These are phyloP conservation scores for Cyclopterus lumpus DNA, from an alignment of 2,797 vertebrate genomes.

Conservation along the genomic window DNA sequence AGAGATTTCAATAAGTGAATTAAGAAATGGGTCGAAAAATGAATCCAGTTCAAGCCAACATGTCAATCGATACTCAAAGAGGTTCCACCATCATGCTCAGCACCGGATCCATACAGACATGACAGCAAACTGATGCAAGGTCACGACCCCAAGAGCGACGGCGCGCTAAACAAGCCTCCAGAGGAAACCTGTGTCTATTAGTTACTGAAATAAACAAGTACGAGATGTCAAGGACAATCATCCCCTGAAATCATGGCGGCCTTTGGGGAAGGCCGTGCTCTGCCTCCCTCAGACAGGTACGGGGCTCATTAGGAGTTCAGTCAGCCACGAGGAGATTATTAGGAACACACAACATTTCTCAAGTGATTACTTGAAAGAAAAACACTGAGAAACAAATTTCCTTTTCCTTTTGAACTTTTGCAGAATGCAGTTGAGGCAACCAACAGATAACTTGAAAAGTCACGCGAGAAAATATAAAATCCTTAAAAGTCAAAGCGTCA, in stretches of 20 bases:
- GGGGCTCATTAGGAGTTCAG: slow-evolving; percentile 66
- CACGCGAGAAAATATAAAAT: not conserved
- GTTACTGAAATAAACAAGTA: slow-evolving; percentile 58
- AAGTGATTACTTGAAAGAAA: not conserved
- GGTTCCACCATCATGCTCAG: not conserved
- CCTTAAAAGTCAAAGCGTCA: not conserved
- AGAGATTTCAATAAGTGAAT: not conserved
- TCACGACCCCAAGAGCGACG: slow-evolving; percentile 5
- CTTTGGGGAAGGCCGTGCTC: slow-evolving; percentile 36
- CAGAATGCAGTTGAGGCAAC: not conserved
- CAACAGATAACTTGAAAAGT: not conserved
- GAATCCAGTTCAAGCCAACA: not conserved
- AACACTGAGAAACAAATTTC: not conserved
- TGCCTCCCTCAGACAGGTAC: slow-evolving; percentile 29
- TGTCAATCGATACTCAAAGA: not conserved
- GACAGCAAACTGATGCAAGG: slow-evolving; percentile 20
- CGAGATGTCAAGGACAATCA: slow-evolving; percentile 50
- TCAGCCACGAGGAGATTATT: slow-evolving; percentile 36
- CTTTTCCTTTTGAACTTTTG: not conserved
- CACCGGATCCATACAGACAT: slow-evolving; percentile 14
- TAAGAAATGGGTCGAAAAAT: not conserved
- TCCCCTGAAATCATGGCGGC: slow-evolving; percentile 8
- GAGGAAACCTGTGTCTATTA: slow-evolving; percentile 51
- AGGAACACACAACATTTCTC: slow-evolving; percentile 39
- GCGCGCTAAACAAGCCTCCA: slow-evolving; percentile 45